Conservation (phyloP, 1,140 invertebrate genomes). For the Bombus impatiens region DNA sequence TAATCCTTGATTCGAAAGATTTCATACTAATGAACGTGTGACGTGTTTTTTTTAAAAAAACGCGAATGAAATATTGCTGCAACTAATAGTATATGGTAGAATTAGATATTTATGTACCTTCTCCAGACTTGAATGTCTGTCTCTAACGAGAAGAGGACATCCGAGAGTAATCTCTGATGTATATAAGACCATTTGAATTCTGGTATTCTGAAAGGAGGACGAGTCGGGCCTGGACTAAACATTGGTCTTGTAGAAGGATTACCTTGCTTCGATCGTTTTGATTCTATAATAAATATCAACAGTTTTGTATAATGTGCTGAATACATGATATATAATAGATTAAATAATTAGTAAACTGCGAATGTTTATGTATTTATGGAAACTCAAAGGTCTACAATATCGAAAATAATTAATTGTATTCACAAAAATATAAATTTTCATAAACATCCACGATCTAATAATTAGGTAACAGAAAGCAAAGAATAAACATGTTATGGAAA, state of each 20-base stretch:
- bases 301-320: too few species aligned
- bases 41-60: neutral
- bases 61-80: neutral
- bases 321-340: too few species aligned
- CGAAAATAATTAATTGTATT: too few species aligned
- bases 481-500: neutral
- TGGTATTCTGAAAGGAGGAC: conserved; percentile 98
- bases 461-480: neutral
- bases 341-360: too few species aligned
- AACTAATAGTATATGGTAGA: neutral
- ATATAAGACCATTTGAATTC: conserved; percentile 99
- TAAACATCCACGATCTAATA: neutral
- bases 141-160: conserved; percentile 98
- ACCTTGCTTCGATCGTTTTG: conserved; percentile 84
- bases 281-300: conserved; percentile 70
- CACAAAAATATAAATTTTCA: too few species aligned
- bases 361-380: too few species aligned
- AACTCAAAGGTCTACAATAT: too few species aligned
- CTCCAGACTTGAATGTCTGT: conserved; percentile 98
- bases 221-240: conserved; percentile 97
- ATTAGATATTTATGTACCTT: conserved; percentile 80
- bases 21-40: neutral
- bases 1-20: neutral
- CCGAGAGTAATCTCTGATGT: conserved; percentile 97
- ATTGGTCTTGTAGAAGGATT: conserved; percentile 88